Evolutionary conservation across 2,797 vertebrate species (phyloP), one percentile per base, ranked within the genome.

Genomic region (Chelmon rostratus): DNA sequence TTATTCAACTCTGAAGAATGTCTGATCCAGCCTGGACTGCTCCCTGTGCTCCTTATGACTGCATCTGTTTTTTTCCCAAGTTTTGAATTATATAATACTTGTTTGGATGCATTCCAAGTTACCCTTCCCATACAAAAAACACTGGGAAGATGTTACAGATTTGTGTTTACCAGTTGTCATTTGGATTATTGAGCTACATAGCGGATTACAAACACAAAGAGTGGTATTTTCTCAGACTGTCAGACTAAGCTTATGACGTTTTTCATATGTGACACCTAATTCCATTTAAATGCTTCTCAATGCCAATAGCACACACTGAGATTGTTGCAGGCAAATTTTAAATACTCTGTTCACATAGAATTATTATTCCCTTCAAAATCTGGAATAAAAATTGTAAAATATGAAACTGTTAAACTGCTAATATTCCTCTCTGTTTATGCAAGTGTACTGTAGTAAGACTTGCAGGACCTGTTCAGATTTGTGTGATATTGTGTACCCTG

Each of bases 151-250:
- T 64, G 53, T 42, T 35, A 49, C 28, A 76, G 72, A 82, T 65
- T 81, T 80, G 78, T 86, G 79, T 83, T 76, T 80, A 73, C 69
- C 68, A 79, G 72, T 82, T 86, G 66, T 53, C 58, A 56, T 5
- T 46, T 9, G 70, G 78, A 76, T 87, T 71, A 69, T 40, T 16
- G 61, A 54, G 62, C 46, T 68, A 18, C 56, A 33, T 23, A 35
- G 52, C 0, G 37, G 84, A 91, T 85, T 85, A 84, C 54, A 3
- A 7, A 78, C 71, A 91, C 78, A 88, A 84, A 87, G 52, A 44
- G 31, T 44, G 57, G 46, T 53, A 77, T 78, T 89, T 78, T 79
- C 50, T 31, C 28, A 31, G 28, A 31, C 28, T 31, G 28, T 61
- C 52, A 59, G 28, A 37, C 35, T 18, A 3, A 68, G 57, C 13